phyloP scores from a whole-genome alignment of 2,888 invertebrate genomes.

The Pycnomerus fuliginosus region DNA sequence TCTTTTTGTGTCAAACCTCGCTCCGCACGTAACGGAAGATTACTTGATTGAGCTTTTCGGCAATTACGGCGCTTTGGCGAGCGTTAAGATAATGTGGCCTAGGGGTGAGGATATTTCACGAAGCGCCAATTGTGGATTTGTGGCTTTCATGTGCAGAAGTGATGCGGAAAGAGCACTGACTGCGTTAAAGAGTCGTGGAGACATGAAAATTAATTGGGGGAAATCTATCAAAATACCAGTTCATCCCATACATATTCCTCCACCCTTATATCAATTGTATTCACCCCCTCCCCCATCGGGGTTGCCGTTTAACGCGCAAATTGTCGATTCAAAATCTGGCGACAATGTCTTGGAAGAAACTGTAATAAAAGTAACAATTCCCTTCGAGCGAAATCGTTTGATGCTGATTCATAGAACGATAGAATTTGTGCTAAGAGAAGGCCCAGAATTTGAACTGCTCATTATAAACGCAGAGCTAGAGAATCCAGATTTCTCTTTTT shows the following conservation, averaged over 20 bases:
- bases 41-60: conserved; percentile 97
- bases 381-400: conserved; percentile 69
- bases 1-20: conserved; percentile 93
- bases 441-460: conserved; percentile 98
- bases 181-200: conserved; percentile 81
- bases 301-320: conserved; percentile 97
- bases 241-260: conserved; percentile 95
- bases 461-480: conserved; percentile 96
- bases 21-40: conserved; percentile 91
- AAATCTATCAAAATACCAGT: conserved; percentile 93
- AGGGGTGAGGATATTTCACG: conserved; percentile 90
- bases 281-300: conserved; percentile 89
- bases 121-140: conserved; percentile 95
- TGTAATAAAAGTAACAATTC: conserved; percentile 65
- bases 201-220: conserved; percentile 97
- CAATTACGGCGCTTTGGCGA: conserved; percentile 93
- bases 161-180: conserved; percentile 91
- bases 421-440: conserved; percentile 97
- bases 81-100: conserved; percentile 99
- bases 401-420: conserved; percentile 96
- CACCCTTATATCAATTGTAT: conserved; percentile 69
- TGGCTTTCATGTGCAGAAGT: conserved; percentile 97
- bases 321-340: conserved; percentile 54
- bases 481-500: conserved; percentile 94
- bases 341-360: conserved; percentile 23